Base-by-base conservation (phyloP, 2,888 invertebrate genomes). In the Drosophila vallismaia region DNA sequence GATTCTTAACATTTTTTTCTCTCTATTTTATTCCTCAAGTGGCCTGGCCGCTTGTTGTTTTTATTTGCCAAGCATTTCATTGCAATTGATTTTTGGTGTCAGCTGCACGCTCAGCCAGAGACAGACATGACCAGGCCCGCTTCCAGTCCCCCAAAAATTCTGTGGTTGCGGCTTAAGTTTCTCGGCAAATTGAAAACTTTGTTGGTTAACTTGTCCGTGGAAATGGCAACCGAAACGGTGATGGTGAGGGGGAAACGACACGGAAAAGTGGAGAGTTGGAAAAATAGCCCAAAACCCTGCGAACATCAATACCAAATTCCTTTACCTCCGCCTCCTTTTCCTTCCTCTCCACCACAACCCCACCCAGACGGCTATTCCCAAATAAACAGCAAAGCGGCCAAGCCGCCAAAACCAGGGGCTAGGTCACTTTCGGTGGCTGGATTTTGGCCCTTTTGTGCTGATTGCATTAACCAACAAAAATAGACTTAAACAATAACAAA, bases 51-150 rank as follows among this genome's bases (percentile, higher is more conserved):
- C n/a, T 49, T 55, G 60, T 74, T 79, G 54, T 50, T 74, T 80
- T 75, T 64, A 75, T 71, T 77, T 75, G 71, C 54, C 48, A 58
- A 45, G 55, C 54, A 77, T 86, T 84, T 84, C 75, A 86, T 77
- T 88, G 86, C 88, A 87, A 84, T 86, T 84, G 83, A 84, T 88
- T 84, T 88, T 86, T 54, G 80, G 86, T 74, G 88, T 77, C 83
- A 84, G 83, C 88, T 84, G 83, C 80, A 77, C 53, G 64, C 60
- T 52, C 67, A 62, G 71, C 44, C 59, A 60, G 57, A 54, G 63
- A 59, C 59, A 51, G 67, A 52, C 70, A 59, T 64, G 67, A 52
- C 51, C 63, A 9, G 29, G 31, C 48, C n/a, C 4, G 29, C 42
- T 29, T 19, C 36, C 33, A 7, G 6, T 28, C 10, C 48, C 55